Evolutionary conservation across 2,888 invertebrate genomes (phyloP).

Genomic region (Agrotis segetum): DNA sequence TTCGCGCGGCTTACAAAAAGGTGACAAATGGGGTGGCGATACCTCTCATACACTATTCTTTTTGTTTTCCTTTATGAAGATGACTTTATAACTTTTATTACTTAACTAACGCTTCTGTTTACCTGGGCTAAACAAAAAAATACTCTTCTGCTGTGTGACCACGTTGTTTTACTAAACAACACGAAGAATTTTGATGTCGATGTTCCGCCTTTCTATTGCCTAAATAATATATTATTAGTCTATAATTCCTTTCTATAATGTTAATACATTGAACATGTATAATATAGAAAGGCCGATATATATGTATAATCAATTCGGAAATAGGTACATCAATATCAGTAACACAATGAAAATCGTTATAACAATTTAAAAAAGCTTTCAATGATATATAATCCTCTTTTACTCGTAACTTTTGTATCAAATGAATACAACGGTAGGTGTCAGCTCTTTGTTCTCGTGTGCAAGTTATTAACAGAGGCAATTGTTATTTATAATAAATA

Average conservation of each 20-base stretch:
- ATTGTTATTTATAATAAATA: too few relatives aligned
- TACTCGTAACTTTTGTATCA: not conserved
- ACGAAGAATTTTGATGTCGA: not conserved
- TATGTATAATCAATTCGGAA: not conserved
- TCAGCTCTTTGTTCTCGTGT: not conserved
- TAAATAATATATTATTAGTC: too few relatives aligned
- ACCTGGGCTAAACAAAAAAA: not conserved
- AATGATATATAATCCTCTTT: not conserved
- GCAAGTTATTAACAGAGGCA: not conserved
- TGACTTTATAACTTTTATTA: not conserved
- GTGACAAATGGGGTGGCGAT: conserved; percentile 39
- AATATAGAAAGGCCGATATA: not conserved
- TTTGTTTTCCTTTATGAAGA: not conserved
- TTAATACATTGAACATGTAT: too few relatives aligned
- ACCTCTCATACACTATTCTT: conserved; percentile 6
- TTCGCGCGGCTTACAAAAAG: conserved; percentile 46
- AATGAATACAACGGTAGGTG: too few relatives aligned
- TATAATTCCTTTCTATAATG: too few relatives aligned
- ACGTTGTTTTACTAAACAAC: not conserved
- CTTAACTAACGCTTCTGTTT: not conserved
- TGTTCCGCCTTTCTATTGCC: too few relatives aligned
- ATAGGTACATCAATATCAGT: conserved; percentile 7
- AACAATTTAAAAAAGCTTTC: conserved; percentile 11
- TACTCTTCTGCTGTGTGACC: not conserved
- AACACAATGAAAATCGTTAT: not conserved